Percentiles rank a stretch among this genome's conserved stretches.
Evolutionary conservation across 2,113 vertebrate species (phyloP).

Genomic region (Dicaeum eximium): DNA sequence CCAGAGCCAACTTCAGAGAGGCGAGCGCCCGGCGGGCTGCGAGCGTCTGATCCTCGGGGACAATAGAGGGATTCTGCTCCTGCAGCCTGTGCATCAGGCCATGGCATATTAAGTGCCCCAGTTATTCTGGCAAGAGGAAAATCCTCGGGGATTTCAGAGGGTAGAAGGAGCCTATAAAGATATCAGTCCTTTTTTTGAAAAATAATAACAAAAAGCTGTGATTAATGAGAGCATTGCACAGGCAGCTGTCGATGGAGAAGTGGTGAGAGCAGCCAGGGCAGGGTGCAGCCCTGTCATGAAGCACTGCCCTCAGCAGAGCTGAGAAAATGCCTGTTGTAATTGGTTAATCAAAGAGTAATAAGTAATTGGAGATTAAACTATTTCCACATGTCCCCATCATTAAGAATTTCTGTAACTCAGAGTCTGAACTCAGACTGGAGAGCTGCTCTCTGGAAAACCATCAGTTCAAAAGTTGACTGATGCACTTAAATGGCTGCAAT

Average conservation of each 20-base stretch:
- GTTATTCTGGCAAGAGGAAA: constrained; percentile 19
- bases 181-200: not conserved
- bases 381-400: constrained; percentile 21
- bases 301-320: not conserved
- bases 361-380: constrained; percentile 41
- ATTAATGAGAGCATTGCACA: not conserved
- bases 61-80: constrained; percentile 40
- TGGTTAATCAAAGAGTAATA: constrained; percentile 20
- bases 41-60: constrained; percentile 1
- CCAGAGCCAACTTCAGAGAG: constrained; percentile 12
- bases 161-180: not conserved
- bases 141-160: not conserved
- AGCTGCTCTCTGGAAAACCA: constrained; percentile 8
- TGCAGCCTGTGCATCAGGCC: not conserved
- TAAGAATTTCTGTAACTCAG: constrained; percentile 35
- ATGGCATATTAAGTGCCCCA: not conserved
- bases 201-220: not conserved
- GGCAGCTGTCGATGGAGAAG: not conserved
- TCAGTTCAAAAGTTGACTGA: not conserved
- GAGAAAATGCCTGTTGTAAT: constrained; percentile 2
- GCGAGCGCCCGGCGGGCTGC: too few species aligned
- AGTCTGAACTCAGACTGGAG: constrained; percentile 34
- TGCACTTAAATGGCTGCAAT: not conserved
- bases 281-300: not conserved
- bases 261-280: not conserved